Conservation (phyloP, 2,797 vertebrate genomes). For the Darevskia mixta region DNA sequence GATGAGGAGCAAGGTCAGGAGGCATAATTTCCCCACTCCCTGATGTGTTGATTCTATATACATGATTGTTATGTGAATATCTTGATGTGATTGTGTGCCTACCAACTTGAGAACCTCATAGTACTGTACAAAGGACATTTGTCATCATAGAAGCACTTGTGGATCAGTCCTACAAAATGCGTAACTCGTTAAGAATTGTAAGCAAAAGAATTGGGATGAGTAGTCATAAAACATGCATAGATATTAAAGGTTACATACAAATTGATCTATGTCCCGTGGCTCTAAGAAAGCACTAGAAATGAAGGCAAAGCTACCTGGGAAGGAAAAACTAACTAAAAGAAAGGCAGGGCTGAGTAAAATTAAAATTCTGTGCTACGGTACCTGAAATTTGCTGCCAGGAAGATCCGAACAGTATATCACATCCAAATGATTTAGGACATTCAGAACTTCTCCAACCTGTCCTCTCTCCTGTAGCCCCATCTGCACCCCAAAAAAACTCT, state of each 20-base stretch:
- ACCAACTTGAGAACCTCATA: not conserved
- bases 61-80: not conserved
- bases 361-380: not conserved
- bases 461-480: too few species aligned
- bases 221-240: constrained; percentile 17
- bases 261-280: not conserved
- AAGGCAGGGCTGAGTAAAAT: not conserved
- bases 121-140: not conserved
- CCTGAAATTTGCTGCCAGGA: not conserved
- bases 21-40: not conserved
- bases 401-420: not conserved
- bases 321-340: not conserved
- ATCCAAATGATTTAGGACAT: not conserved
- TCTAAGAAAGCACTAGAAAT: constrained; percentile 1
- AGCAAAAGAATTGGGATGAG: not conserved
- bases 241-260: not conserved
- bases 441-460: not conserved
- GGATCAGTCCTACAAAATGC: not conserved
- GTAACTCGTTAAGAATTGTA: constrained; percentile 6
- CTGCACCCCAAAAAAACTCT: too few species aligned
- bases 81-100: not conserved
- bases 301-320: not conserved
- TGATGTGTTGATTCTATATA: not conserved
- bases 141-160: not conserved
- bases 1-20: not conserved